Evolutionary conservation across 1,140 invertebrate species (phyloP), one percentile per base, ranked within the genome.

Genomic region (Lasaia peninsularis): DNA sequence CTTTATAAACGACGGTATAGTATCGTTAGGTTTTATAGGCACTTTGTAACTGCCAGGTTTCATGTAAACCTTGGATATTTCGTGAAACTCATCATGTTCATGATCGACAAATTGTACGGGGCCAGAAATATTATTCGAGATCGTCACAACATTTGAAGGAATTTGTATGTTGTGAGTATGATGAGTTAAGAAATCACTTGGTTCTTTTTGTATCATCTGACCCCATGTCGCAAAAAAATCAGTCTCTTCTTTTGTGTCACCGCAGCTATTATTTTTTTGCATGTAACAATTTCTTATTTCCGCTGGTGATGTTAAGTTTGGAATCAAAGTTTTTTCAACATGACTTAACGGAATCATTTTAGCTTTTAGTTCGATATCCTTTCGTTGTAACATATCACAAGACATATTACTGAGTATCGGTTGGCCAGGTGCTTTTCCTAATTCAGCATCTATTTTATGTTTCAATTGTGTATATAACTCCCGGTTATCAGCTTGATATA

Each of bases 161-260:
- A 80, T 71, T 63, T 75, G 77, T 68, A 82, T 67, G 66, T 81
- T 85, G 73, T 88, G 83, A 74, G 68, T 69, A 62, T 82, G 85
- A 85, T 88, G 81, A 84, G 83, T 78, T 83, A 86, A 72, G 78
- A 74, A 84, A 69, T 88, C 80, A 63, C 68, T 85, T 75, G 80
- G 70, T 81, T 88, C 83, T 81, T 86, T 88, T 84, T 86, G 85
- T 60, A 85, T 72, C 77, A 88, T 86, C 83, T 86, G 85, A 80
- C 86, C 83, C 86, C 86, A 88, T 62, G 83, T 68, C 74, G 83
- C 83, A 86, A 86, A 89, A 86, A 87, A 87, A 85, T 84, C 80
- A 54, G 65, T 55, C 59, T 86, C 82, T 77, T 86, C 84, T 56
- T 86, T 86, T 56, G 84, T 86, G 60, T 84, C 84, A 16, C 82